These are phyloP conservation scores for Spilosoma lubricipeda DNA, from an alignment of 2,888 invertebrate genomes.

Conservation along the genomic window DNA sequence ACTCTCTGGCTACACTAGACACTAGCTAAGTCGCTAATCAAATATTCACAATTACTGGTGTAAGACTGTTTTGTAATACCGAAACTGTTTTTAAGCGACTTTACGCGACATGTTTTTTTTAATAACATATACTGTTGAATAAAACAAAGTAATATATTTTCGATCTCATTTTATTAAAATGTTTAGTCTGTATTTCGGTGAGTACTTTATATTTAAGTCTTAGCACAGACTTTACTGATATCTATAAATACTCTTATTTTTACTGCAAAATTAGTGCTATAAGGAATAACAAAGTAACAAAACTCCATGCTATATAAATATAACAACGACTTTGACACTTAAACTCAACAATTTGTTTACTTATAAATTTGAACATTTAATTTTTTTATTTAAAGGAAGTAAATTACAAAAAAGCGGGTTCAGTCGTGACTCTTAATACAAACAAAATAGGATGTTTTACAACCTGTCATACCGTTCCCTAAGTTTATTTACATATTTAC, in stretches of 20 bases:
- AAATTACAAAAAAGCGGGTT: conserved; percentile 39
- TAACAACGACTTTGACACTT: not conserved
- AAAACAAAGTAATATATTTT: conserved; percentile 50
- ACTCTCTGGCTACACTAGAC: no score
- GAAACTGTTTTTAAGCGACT: not conserved
- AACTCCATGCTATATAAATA: not conserved
- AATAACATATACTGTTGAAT: no score
- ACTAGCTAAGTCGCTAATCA: no score
- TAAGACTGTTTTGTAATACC: no score
- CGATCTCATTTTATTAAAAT: conserved; percentile 77
- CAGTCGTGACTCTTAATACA: conserved; percentile 64
- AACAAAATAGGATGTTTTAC: conserved; percentile 62
- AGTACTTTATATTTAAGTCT: conserved; percentile 69
- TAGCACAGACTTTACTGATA: conserved; percentile 69
- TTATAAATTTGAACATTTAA: not conserved
- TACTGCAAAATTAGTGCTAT: conserved; percentile 55
- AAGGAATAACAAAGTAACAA: conserved; percentile 27
- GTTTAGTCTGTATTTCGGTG: conserved; percentile 74
- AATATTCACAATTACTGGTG: no score
- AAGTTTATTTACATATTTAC: conserved; percentile 83
- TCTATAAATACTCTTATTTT: conserved; percentile 66
- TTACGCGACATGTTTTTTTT: no score
- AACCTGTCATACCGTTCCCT: conserved; percentile 77
- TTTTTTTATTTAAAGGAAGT: not conserved
- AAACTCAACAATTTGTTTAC: not conserved